Percentiles rank a stretch among this genome's conserved stretches.
phyloP scores from a whole-genome alignment of 2,113 vertebrate species.

The Grallaria varia region DNA sequence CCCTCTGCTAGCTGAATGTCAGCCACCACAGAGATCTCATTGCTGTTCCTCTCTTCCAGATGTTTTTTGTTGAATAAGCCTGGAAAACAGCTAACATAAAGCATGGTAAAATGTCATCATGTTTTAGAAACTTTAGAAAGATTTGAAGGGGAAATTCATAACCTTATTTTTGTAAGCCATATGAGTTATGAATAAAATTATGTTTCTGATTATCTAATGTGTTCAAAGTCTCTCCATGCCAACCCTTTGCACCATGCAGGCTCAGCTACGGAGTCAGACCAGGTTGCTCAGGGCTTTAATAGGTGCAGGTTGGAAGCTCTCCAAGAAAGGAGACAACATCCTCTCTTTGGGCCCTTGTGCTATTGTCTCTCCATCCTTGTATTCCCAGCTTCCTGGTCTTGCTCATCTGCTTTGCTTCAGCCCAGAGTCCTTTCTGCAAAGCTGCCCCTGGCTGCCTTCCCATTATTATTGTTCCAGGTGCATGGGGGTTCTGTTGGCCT shows the following conservation, averaged over 20 bases:
- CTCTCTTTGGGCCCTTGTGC: not conserved
- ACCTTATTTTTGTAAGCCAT: not conserved
- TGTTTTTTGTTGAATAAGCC: not conserved
- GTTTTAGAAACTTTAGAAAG: not conserved
- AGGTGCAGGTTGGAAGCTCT: fast-evolving
- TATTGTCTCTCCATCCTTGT: not conserved
- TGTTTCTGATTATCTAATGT: not conserved
- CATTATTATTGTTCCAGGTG: not conserved
- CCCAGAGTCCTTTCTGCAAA: not conserved
- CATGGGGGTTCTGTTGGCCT: fast-evolving
- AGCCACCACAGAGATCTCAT: not conserved
- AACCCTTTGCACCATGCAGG: fast-evolving
- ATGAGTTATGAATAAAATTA: not conserved
- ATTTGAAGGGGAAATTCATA: not conserved
- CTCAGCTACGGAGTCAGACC: not conserved
- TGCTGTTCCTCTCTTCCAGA: not conserved
- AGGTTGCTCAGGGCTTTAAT: not conserved
- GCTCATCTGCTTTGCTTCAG: not conserved
- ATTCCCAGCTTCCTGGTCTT: not conserved
- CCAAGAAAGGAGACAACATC: not conserved
- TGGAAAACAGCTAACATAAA: not conserved
- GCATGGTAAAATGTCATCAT: not conserved
- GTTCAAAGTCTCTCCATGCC: not conserved
- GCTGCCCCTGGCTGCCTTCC: fast-evolving
- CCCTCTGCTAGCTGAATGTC: not conserved